These are phyloP conservation scores for Digitonthophagus gazella DNA, from an alignment of 2,888 invertebrate genomes.

Conservation along the genomic window DNA sequence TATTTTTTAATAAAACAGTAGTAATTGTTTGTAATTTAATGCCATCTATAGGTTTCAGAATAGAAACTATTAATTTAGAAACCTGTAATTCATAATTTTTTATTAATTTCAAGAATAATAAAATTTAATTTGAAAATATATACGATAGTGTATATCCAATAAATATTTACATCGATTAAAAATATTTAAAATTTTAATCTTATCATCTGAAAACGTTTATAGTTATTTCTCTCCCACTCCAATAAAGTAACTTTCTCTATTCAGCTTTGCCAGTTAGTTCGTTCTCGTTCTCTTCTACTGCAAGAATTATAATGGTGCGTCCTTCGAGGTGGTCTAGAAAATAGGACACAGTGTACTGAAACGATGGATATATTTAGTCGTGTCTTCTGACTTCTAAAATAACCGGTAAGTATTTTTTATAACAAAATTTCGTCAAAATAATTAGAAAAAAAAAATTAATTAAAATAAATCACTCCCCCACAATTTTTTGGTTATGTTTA, in stretches of 20 bases:
- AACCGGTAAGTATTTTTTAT: not conserved
- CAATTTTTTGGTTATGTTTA: not conserved
- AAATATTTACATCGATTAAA: no score
- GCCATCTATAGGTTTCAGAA: no score
- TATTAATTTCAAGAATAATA: no score
- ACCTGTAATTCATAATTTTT: no score
- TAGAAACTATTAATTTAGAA: no score
- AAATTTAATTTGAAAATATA: no score
- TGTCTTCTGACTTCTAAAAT: not conserved
- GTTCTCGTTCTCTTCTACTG: not conserved
- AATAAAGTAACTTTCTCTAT: not conserved
- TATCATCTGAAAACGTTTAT: not conserved
- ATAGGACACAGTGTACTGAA: not conserved
- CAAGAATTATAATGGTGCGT: not conserved
- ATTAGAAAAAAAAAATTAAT: not conserved
- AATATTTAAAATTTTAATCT: no score
- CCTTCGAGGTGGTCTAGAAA: not conserved
- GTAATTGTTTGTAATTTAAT: no score
- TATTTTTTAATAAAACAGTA: no score
- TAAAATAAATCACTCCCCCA: not conserved
- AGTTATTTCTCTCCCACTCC: not conserved
- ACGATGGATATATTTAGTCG: not conserved
- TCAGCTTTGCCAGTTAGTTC: not conserved
- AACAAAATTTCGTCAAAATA: not conserved
- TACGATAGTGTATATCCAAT: no score